Percentiles rank a stretch among this genome's conserved stretches.
phyloP scores from a whole-genome alignment of 1,140 invertebrate genomes.

The Aphaenogaster ashmeadi region DNA sequence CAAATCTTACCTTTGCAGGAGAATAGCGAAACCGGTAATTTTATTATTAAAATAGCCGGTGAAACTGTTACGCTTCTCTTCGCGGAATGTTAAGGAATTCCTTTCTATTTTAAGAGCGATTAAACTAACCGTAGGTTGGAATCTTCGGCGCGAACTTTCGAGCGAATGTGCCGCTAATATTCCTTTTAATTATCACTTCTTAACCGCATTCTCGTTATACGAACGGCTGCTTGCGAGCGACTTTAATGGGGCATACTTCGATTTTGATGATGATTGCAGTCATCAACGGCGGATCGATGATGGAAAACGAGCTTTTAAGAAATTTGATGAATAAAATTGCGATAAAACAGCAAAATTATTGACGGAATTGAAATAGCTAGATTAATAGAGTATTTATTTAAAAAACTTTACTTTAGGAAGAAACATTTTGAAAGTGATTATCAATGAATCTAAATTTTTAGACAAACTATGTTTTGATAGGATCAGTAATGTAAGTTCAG shows the following conservation, averaged over 20 bases:
- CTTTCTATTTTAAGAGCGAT: conserved; percentile 44
- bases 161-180: conserved; percentile 49
- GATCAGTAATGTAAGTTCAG: background rate
- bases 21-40: conserved; percentile 21
- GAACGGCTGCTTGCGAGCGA: conserved; percentile 27
- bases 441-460: background rate
- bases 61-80: conserved; percentile 29
- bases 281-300: conserved; percentile 4
- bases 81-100: conserved; percentile 42
- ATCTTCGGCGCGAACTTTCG: conserved; percentile 46
- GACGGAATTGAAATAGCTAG: background rate
- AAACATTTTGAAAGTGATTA: background rate
- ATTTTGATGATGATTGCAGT: conserved; percentile 34
- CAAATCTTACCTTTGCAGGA: conserved; percentile 26
- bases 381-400: background rate
- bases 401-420: background rate
- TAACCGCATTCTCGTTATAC: conserved; percentile 54
- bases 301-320: background rate
- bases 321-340: background rate
- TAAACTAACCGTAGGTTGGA: conserved; percentile 45
- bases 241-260: conserved; percentile 33
- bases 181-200: conserved; percentile 55
- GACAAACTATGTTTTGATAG: background rate
- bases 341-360: background rate
- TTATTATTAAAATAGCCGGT: conserved; percentile 53